A percentile compares a stretch with the other conserved stretches of the same genome.
These are phyloP conservation scores for Poecile montanus DNA, from an alignment of 2,797 vertebrate genomes.

Conservation along the genomic window DNA sequence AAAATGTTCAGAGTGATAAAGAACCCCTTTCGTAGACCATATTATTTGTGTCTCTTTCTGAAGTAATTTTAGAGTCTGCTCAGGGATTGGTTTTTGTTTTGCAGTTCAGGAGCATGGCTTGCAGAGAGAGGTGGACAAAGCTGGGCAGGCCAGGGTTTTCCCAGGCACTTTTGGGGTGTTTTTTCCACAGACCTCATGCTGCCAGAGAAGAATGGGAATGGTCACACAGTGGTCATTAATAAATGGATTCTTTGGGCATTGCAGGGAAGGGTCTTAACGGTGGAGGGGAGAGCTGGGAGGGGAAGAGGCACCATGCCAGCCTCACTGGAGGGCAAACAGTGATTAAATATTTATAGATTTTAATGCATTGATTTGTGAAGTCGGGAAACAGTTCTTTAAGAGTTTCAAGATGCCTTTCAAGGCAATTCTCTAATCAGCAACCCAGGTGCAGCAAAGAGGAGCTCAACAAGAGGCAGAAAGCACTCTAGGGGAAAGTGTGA, in stretches of 20 bases:
- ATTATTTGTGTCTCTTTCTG: conserved; percentile 11
- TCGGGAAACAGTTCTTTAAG: conserved; percentile 61
- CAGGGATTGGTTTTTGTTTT: neutral
- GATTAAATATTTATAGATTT: conserved; percentile 78
- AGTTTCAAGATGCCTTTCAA: conserved; percentile 35
- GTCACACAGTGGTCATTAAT: conserved; percentile 37
- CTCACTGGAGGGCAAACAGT: conserved; percentile 36
- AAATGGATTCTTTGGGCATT: conserved; percentile 59
- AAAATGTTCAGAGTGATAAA: neutral
- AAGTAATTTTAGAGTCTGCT: neutral
- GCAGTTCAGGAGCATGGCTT: neutral
- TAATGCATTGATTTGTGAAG: conserved; percentile 72
- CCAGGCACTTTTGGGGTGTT: neutral
- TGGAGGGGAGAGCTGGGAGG: conserved; percentile 11
- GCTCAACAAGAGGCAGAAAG: conserved; percentile 16
- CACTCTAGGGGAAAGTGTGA: neutral
- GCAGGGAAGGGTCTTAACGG: neutral
- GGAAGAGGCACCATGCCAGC: neutral
- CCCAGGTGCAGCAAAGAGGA: conserved; percentile 38
- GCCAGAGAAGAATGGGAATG: conserved; percentile 7
- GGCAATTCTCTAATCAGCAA: conserved; percentile 36
- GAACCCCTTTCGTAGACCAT: neutral
- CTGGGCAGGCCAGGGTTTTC: neutral
- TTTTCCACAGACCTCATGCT: conserved; percentile 16
- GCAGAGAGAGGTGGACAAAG: neutral